phyloP scores from a whole-genome alignment of 2,888 invertebrate genomes.

The Parelbella ahira region DNA sequence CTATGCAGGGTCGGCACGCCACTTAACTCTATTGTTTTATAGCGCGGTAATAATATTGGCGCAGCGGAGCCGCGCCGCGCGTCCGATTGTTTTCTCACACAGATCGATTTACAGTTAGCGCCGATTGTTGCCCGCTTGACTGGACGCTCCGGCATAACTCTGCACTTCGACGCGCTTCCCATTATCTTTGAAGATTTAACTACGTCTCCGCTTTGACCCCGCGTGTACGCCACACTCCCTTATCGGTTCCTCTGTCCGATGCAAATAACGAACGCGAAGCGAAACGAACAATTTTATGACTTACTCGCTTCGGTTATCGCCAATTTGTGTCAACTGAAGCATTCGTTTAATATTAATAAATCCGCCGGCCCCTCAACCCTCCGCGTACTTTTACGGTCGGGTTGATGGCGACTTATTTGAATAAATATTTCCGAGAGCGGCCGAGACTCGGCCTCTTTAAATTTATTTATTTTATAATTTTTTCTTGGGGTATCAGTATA shows the following conservation, averaged over 20 bases:
- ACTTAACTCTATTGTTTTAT: conserved; percentile 55
- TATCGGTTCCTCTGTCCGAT: conserved; percentile 15
- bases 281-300: conserved; percentile 59
- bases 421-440: conserved; percentile 72
- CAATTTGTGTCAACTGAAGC: conserved; percentile 78
- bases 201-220: conserved; percentile 26
- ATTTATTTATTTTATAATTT: conserved; percentile 63
- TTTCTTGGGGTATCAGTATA: conserved; percentile 43
- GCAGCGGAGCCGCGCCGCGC: conserved; percentile 35
- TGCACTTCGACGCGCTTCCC: conserved; percentile 33
- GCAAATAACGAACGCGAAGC: conserved; percentile 38
- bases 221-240: conserved; percentile 9
- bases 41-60: conserved; percentile 57
- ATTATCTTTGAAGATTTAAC: conserved; percentile 49
- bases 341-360: conserved; percentile 79
- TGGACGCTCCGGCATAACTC: conserved; percentile 30
- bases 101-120: conserved; percentile 55
- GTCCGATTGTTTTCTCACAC: conserved; percentile 59
- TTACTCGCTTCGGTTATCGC: conserved; percentile 70
- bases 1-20: conserved; percentile 31
- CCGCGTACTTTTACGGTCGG: conserved; percentile 73
- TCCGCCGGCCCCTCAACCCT: conserved; percentile 72
- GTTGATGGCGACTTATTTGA: conserved; percentile 77
- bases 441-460: conserved; percentile 51
- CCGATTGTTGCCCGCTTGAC: conserved; percentile 36